phyloP scores from a whole-genome alignment of 2,888 invertebrate species.

The Acleris emargana region DNA sequence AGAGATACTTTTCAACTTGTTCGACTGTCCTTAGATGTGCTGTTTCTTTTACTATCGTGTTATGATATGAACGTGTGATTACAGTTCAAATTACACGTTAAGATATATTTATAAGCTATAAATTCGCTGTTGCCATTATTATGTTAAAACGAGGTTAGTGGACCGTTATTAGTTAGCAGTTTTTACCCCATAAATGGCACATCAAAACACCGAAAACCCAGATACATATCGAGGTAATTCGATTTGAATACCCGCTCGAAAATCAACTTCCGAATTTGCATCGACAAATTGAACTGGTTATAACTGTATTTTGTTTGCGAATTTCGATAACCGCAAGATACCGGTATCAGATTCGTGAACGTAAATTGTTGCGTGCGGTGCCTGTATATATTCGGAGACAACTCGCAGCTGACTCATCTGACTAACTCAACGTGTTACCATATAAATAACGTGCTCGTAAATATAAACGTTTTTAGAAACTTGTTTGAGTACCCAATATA shows the following conservation, averaged over 20 bases:
- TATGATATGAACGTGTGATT: neutral
- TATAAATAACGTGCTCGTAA: constrained; percentile 24
- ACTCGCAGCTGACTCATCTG: constrained; percentile 29
- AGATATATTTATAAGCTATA: constrained; percentile 3
- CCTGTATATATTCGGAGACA: constrained; percentile 23
- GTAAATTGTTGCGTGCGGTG: constrained; percentile 4
- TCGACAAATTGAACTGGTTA: constrained; percentile 27
- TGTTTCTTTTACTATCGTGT: constrained; percentile 6
- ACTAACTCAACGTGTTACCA: constrained; percentile 23
- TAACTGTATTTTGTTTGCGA: constrained; percentile 31
- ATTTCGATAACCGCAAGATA: constrained; percentile 19
- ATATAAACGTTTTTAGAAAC: constrained; percentile 26
- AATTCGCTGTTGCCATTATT: constrained; percentile 8
- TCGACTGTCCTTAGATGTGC: constrained; percentile 23
- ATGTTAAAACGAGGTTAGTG: constrained; percentile 17
- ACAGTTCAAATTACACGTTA: neutral
- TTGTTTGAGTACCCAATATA: constrained; percentile 13
- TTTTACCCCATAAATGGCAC: constrained; percentile 10
- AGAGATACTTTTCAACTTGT: constrained; percentile 40
- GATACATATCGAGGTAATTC: constrained; percentile 17
- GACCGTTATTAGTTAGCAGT: constrained; percentile 23
- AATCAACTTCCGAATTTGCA: constrained; percentile 12
- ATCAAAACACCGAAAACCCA: neutral
- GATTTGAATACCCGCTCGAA: constrained; percentile 19
- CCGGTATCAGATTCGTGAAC: constrained; percentile 17